Evolutionary conservation across 2,113 vertebrate species (phyloP).

Genomic region (Clarias magur): DNA sequence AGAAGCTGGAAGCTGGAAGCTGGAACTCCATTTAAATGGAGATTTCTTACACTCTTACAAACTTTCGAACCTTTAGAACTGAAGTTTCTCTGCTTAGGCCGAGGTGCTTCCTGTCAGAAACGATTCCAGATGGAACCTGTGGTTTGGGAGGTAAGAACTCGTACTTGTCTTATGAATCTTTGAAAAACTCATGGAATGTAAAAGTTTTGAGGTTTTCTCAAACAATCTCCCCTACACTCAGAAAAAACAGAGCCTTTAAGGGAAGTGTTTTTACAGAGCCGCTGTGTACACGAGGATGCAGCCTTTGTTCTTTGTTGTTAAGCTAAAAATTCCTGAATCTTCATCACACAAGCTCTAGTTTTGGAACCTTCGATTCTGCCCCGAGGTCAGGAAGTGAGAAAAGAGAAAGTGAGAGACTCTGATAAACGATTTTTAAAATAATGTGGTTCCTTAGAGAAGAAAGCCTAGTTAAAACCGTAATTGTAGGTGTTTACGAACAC

Average conservation of each 20-base stretch:
- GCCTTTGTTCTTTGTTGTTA: not conserved
- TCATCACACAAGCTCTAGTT: not conserved
- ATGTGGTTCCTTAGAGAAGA: not conserved
- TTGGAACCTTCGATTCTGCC: not conserved
- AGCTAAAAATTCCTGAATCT: not conserved
- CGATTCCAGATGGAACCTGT: not conserved
- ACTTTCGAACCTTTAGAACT: not conserved
- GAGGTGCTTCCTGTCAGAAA: not conserved
- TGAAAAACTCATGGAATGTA: not conserved
- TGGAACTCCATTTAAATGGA: not conserved
- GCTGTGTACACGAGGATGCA: not conserved
- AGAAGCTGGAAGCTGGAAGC: not conserved
- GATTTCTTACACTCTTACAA: too few species aligned
- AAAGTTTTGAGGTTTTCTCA: not conserved
- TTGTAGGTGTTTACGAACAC: not conserved
- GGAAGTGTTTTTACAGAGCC: not conserved
- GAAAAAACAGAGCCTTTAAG: not conserved
- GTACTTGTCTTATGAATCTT: not conserved
- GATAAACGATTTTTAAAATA: not conserved
- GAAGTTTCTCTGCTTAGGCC: not conserved
- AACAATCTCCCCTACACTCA: not conserved
- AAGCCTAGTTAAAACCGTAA: not conserved
- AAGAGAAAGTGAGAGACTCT: not conserved
- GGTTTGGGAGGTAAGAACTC: not conserved
- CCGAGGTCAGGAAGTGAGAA: not conserved